phyloP scores from a whole-genome alignment of 2,797 vertebrate species.

The Sorex maritimensis region DNA sequence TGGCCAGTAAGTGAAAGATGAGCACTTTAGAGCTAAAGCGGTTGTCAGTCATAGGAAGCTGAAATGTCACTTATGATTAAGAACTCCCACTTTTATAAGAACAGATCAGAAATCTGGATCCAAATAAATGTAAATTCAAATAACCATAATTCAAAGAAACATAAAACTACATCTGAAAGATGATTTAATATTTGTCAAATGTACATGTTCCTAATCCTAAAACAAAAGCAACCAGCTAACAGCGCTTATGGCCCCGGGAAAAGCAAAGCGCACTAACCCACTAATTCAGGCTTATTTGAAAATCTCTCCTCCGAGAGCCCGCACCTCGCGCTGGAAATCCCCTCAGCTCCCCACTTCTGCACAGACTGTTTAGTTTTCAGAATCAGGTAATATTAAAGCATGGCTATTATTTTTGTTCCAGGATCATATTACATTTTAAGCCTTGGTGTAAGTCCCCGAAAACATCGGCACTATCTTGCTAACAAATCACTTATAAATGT shows the following conservation, averaged over 20 bases:
- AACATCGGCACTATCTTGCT: background rate
- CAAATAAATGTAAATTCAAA: slow-evolving; percentile 44
- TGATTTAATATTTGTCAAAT: slow-evolving; percentile 40
- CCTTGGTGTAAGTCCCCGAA: background rate
- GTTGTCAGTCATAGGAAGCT: slow-evolving; percentile 23
- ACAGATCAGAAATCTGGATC: background rate
- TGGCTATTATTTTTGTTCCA: slow-evolving; percentile 41
- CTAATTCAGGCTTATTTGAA: slow-evolving; percentile 25
- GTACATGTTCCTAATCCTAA: slow-evolving; percentile 41
- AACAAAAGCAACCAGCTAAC: background rate
- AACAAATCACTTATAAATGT: background rate
- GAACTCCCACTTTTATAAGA: background rate
- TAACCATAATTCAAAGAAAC: background rate
- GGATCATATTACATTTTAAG: slow-evolving; percentile 45
- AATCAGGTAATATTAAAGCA: slow-evolving; percentile 70
- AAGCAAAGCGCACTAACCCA: background rate
- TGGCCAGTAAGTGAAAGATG: slow-evolving; percentile 8
- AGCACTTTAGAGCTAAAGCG: background rate
- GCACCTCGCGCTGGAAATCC: slow-evolving; percentile 70
- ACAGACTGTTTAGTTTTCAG: slow-evolving; percentile 60
- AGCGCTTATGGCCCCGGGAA: background rate
- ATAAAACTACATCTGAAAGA: slow-evolving; percentile 38
- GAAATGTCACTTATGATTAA: slow-evolving; percentile 9
- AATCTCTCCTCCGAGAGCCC: background rate
- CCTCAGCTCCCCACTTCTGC: slow-evolving; percentile 66